Evolutionary conservation across 92 coral and sea anemone species (phyloP), one percentile per base, ranked within the genome.

Genomic region (Palythoa grandiflora): DNA sequence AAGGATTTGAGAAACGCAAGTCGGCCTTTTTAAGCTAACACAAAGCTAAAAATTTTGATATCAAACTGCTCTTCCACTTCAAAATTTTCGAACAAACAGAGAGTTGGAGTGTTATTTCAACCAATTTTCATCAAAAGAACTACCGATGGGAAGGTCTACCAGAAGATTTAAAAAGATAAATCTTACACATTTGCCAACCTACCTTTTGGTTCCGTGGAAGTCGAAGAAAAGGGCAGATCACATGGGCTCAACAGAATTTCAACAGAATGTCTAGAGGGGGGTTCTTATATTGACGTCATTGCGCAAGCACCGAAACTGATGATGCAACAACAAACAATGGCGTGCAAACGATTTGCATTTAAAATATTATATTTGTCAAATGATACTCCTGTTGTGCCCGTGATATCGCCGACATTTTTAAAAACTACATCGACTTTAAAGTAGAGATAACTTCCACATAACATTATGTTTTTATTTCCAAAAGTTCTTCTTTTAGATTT

Each of bases 161-260:
- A 60, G 36, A 78, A 6, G 83, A 78, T 78, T 78, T 20, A 35
- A 38, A 72, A 10, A 11, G 76, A 72, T 72, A 72, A 72, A 38
- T 36, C 47, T 38, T 6, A 59, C 65, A 59, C 13, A 5, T 54
- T 20, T n/a, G 20, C 3, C 17, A 6, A 71, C 63, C 53, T 70
- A 68, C 73, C 66, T 60, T 70, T 60, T 70, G 65, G 87, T 84
- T 83, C 83, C 89, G 77, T 65, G 89, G 77, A 90, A 93, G 87
- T 79, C 63, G 57, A 68, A 80, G 57, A 68, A 90, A 90, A 80
- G 77, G 93, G 87, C 77, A 72, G 89, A 89, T 93, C 96, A 93
- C 96, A 93, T 93, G 96, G 75, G 60, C 77, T 83, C 84, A 63
- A 75, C 40, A 72, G 77, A 84, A 93, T 93, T 88, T 93, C 84